These are phyloP conservation scores for Parnassius smintheus DNA, from an alignment of 2,888 invertebrate species.

Conservation along the genomic window DNA sequence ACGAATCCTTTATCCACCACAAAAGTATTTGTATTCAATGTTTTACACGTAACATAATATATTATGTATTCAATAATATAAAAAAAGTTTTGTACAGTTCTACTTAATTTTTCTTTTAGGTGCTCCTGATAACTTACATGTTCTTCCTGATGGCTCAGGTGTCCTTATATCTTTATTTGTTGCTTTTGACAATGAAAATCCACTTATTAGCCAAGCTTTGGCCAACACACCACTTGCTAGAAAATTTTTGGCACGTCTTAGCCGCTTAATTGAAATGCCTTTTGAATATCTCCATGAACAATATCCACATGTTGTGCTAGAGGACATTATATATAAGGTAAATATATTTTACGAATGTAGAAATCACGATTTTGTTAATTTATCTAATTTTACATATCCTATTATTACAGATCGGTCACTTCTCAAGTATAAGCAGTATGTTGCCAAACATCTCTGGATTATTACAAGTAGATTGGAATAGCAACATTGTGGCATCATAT, in stretches of 20 bases:
- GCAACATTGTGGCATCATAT: slow-evolving; percentile 85
- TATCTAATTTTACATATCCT: neutral
- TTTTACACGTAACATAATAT: too few species aligned
- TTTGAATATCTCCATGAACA: slow-evolving; percentile 83
- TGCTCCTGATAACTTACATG: slow-evolving; percentile 84
- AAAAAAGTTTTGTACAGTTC: neutral
- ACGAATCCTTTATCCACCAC: too few species aligned
- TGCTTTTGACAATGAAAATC: slow-evolving; percentile 79
- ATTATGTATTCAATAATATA: too few species aligned
- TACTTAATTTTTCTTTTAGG: slow-evolving; percentile 46
- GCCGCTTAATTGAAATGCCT: slow-evolving; percentile 82
- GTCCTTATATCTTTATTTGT: slow-evolving; percentile 83
- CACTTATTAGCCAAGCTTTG: slow-evolving; percentile 77
- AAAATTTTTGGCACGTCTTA: slow-evolving; percentile 83
- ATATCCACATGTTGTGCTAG: slow-evolving; percentile 84
- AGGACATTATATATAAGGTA: slow-evolving; percentile 82
- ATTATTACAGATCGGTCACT: slow-evolving; percentile 83
- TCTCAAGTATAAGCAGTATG: slow-evolving; percentile 66
- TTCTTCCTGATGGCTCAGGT: slow-evolving; percentile 83
- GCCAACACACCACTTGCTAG: slow-evolving; percentile 83
- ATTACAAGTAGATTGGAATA: slow-evolving; percentile 85
- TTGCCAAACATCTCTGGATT: slow-evolving; percentile 77
- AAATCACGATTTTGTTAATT: too few species aligned
- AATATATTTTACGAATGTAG: slow-evolving; percentile 41
- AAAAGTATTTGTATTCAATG: too few species aligned